Evolutionary conservation across 2,113 vertebrate species (phyloP).

Genomic region (Crotalus viridis): DNA sequence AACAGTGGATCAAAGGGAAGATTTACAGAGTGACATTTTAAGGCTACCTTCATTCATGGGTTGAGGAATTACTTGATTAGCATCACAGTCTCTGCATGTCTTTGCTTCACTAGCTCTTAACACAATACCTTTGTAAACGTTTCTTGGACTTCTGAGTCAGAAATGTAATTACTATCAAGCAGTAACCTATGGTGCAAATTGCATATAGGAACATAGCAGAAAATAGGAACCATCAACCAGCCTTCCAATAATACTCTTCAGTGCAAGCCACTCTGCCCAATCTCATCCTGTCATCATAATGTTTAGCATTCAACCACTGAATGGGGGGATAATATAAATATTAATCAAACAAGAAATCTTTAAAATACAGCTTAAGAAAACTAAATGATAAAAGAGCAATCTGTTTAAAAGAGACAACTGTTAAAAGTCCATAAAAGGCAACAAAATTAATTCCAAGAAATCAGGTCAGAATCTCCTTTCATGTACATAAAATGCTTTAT

Average conservation of each 20-base stretch:
- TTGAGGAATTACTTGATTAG: neutral
- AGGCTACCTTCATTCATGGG: neutral
- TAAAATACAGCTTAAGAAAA: neutral
- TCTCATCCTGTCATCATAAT: neutral
- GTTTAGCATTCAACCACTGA: neutral
- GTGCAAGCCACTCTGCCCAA: neutral
- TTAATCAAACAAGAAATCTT: neutral
- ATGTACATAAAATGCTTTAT: neutral
- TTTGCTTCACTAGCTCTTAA: neutral
- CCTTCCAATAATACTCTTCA: neutral
- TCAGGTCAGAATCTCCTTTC: neutral
- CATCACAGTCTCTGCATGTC: neutral
- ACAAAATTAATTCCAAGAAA: constrained; percentile 11
- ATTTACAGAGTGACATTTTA: neutral
- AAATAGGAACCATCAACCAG: neutral
- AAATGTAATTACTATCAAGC: neutral
- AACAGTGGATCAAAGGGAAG: neutral
- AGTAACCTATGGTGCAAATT: neutral
- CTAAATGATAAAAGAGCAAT: neutral
- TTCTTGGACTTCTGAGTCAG: neutral
- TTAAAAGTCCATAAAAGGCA: neutral
- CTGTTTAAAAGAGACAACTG: neutral
- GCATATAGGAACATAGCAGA: neutral
- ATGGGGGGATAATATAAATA: neutral
- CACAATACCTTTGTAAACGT: neutral